Conservation (phyloP, 1,140 invertebrate species). For the Ctenoplectra terminalis region DNA sequence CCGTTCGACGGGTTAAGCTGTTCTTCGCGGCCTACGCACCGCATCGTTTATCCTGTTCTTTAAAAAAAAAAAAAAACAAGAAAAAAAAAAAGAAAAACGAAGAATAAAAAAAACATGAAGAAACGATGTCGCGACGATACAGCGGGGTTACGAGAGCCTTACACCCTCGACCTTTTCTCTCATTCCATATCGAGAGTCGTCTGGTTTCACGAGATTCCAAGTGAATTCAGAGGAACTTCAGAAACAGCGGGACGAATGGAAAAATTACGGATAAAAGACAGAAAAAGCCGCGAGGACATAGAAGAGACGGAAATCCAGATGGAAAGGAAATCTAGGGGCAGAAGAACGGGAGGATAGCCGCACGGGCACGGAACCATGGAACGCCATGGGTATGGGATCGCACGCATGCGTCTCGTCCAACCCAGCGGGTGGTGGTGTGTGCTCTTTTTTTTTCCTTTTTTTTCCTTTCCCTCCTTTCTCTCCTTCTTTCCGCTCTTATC, state of each 20-base stretch:
- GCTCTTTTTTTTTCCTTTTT: slow-evolving; percentile 58
- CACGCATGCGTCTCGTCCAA: slow-evolving; percentile 75
- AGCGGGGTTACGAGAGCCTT: background rate
- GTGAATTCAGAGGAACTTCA: background rate
- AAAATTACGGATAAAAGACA: background rate
- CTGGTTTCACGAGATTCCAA: background rate
- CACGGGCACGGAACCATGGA: slow-evolving; percentile 60
- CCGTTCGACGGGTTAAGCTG: slow-evolving; percentile 35
- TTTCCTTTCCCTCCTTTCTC: slow-evolving; percentile 22
- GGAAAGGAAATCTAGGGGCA: slow-evolving; percentile 46
- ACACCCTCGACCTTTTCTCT: background rate
- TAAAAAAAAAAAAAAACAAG: slow-evolving; percentile 1
- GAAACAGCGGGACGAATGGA: background rate
- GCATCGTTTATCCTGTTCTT: slow-evolving; percentile 9
- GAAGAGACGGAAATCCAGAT: background rate
- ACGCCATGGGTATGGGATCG: slow-evolving; percentile 75
- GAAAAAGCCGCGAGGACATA: slow-evolving; percentile 6
- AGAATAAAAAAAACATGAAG: background rate
- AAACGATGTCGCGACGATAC: slow-evolving; percentile 5
- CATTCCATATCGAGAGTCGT: background rate
- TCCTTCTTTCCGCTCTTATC: slow-evolving; percentile 62
- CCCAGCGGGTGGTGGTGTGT: slow-evolving; percentile 78
- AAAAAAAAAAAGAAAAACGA: background rate
- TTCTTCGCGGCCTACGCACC: slow-evolving; percentile 22
- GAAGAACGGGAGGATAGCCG: slow-evolving; percentile 52